phyloP scores from a whole-genome alignment of 2,888 invertebrate species.

The Apamea anceps region DNA sequence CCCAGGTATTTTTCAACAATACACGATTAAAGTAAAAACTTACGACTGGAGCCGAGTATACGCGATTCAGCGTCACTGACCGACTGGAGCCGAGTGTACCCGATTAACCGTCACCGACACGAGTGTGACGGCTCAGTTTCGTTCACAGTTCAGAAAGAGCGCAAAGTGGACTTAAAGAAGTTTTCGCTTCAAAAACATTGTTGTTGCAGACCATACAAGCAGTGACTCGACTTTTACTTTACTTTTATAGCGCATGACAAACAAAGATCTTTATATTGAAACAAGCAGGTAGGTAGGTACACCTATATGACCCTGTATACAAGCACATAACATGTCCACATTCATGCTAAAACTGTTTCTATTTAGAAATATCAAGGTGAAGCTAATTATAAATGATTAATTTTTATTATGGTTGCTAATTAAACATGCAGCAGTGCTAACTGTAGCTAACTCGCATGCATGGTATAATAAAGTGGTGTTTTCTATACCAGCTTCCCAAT shows the following conservation, averaged over 20 bases:
- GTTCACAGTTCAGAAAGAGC: too few species aligned
- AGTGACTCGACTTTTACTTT: conserved; percentile 58
- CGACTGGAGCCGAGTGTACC: too few species aligned
- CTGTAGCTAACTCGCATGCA: not conserved
- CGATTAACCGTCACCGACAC: too few species aligned
- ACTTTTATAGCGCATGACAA: conserved; percentile 56
- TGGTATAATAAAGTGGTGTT: not conserved
- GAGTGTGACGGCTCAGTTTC: too few species aligned
- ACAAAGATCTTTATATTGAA: conserved; percentile 53
- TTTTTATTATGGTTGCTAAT: conserved; percentile 14
- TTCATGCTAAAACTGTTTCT: not conserved
- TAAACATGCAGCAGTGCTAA: conserved; percentile 6
- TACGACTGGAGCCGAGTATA: not conserved
- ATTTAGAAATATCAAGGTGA: conserved; percentile 30
- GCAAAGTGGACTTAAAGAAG: too few species aligned
- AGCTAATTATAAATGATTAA: conserved; percentile 23
- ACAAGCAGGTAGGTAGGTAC: conserved; percentile 38
- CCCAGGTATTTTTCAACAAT: conserved; percentile 7
- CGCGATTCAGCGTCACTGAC: too few species aligned
- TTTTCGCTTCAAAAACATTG: not conserved
- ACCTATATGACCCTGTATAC: conserved; percentile 37
- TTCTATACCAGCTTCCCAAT: not conserved
- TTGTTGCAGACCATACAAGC: conserved; percentile 37
- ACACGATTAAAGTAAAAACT: not conserved
- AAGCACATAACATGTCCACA: not conserved